Evolutionary conservation across 2,113 vertebrate genomes (phyloP).

Genomic region (Barnardius zonarius): DNA sequence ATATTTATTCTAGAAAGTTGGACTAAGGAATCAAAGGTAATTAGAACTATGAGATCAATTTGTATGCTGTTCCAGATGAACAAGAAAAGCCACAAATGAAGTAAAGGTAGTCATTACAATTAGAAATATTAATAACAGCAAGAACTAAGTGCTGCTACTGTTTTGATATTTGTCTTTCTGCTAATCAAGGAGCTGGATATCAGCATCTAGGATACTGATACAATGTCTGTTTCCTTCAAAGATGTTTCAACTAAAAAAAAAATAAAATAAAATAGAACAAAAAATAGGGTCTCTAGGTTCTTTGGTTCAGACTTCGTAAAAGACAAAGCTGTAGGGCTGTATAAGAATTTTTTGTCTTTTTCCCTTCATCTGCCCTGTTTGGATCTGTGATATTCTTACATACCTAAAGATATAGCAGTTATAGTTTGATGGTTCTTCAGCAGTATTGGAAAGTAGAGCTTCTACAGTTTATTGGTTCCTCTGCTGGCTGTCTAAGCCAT

Average conservation of each 20-base stretch:
- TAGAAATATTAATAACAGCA: background rate
- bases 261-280: background rate
- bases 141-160: background rate
- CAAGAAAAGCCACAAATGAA: background rate
- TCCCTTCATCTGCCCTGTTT: background rate
- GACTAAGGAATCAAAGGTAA: background rate
- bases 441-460: background rate
- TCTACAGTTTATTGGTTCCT: background rate
- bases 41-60: background rate
- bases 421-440: background rate
- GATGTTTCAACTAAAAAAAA: background rate
- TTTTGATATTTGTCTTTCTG: background rate
- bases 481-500: background rate
- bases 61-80: background rate
- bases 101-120: background rate
- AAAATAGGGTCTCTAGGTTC: background rate
- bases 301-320: background rate
- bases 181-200: background rate
- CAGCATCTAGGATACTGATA: background rate
- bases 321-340: background rate
- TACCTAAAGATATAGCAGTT: background rate
- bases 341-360: background rate
- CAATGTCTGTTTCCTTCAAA: background rate
- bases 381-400: background rate
- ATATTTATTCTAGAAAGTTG: background rate